phyloP scores from a whole-genome alignment of 2,797 vertebrate species.

The Cottoperca gobio region DNA sequence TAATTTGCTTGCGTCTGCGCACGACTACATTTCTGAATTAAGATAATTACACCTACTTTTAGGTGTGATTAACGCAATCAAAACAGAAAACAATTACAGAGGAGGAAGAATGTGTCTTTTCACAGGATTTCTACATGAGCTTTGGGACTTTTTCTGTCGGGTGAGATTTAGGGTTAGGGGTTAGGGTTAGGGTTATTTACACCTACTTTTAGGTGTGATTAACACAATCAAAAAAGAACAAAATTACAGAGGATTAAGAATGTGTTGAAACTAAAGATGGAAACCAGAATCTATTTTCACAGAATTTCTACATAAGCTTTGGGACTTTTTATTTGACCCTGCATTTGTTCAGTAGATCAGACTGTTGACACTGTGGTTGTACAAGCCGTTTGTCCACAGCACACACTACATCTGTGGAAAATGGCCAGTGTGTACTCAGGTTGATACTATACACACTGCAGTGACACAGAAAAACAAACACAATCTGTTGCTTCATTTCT shows the following conservation, averaged over 20 bases:
- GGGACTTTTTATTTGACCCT: conserved; percentile 64
- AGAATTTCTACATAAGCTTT: conserved; percentile 18
- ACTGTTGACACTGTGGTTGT: conserved; percentile 59
- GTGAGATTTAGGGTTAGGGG: too few relatives aligned
- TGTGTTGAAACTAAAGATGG: neutral
- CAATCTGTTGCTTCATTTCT: conserved; percentile 33
- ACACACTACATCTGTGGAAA: conserved; percentile 68
- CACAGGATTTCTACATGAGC: conserved; percentile 13
- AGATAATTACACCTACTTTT: neutral
- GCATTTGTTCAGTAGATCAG: conserved; percentile 66
- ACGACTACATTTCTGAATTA: neutral
- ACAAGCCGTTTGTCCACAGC: conserved; percentile 67
- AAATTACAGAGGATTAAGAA: neutral
- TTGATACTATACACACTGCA: conserved; percentile 58
- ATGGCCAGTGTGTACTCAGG: conserved; percentile 73
- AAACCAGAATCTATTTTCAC: neutral
- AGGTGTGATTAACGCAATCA: neutral
- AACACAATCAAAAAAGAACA: neutral
- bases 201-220: neutral
- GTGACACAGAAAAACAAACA: conserved; percentile 56
- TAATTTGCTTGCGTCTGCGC: neutral
- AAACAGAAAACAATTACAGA: neutral
- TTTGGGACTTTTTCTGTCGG: conserved; percentile 61
- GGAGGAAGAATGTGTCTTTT: neutral
- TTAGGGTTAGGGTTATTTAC: too few relatives aligned